These are phyloP conservation scores for Alexandromys fortis DNA, from an alignment of 2,113 vertebrate species.

Conservation along the genomic window DNA sequence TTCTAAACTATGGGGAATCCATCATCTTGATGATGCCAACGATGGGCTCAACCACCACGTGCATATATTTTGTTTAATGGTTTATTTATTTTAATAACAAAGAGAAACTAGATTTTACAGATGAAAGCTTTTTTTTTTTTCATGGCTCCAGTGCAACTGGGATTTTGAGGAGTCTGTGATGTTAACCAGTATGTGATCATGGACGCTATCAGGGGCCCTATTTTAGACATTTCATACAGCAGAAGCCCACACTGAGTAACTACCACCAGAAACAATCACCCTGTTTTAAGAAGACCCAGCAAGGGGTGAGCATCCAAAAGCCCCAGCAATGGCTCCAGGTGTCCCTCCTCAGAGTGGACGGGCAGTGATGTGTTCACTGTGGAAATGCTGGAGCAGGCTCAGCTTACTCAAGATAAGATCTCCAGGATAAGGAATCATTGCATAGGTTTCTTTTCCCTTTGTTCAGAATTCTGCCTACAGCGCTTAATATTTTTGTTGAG, in stretches of 20 bases:
- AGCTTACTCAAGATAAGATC: slow-evolving; percentile 72
- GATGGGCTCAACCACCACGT: slow-evolving; percentile 80
- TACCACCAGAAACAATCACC: slow-evolving; percentile 77
- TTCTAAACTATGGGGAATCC: slow-evolving; percentile 79
- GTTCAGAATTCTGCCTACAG: slow-evolving; percentile 69
- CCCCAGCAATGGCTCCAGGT: slow-evolving; percentile 69
- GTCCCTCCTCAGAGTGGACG: slow-evolving; percentile 64
- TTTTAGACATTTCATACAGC: slow-evolving; percentile 83
- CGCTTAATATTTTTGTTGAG: slow-evolving; percentile 71
- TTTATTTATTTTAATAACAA: slow-evolving; percentile 90
- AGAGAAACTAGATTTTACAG: slow-evolving; percentile 87
- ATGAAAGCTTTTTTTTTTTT: slow-evolving; percentile 83
- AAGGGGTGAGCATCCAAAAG: slow-evolving; percentile 67
- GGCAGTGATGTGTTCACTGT: slow-evolving; percentile 42
- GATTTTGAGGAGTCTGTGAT: slow-evolving; percentile 86
- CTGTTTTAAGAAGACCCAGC: slow-evolving; percentile 77
- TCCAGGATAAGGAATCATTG: slow-evolving; percentile 58
- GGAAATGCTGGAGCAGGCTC: slow-evolving; percentile 69
- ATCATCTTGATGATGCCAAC: slow-evolving; percentile 81
- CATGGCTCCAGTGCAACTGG: slow-evolving; percentile 80
- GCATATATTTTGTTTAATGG: slow-evolving; percentile 86
- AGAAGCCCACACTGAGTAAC: slow-evolving; percentile 76
- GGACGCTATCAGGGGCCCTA: slow-evolving; percentile 84
- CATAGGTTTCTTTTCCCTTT: slow-evolving; percentile 50
- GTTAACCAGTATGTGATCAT: slow-evolving; percentile 89